Base-by-base conservation (phyloP, 2,797 vertebrate genomes). In the Urophycis tenuis region DNA sequence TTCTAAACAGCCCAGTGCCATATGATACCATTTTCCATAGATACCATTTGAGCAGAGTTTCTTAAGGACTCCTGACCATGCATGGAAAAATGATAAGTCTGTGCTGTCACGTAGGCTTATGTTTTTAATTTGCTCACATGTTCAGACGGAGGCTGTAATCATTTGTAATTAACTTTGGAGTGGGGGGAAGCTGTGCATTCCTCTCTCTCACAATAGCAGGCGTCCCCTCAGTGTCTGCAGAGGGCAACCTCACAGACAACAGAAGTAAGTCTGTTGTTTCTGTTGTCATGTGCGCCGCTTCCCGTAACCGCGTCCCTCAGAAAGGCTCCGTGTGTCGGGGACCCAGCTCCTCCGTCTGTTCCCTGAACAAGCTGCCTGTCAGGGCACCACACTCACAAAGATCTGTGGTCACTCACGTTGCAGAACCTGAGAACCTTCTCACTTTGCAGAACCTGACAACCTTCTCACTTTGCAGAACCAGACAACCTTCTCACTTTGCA, bases 281-380 rank as follows among this genome's bases (percentile, higher is more conserved):
- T 89, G 89, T 88, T 87, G 87, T 90, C 87, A 87, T 91, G 83
- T 73, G 77, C 73, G 75, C 81, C 80, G 81, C 80, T 88, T 86
- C 78, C 85, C 90, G 83, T 87, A 85, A 85, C 85, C n/a, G 8
- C 79, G 83, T 84, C 81, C 80, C 81, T 84, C 82, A 72, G 5
- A 85, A 72, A 74, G 41, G 77, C 74, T 41, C 75, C 84, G 77
- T 77, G 45, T 81, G 78, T 14, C 14, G 81, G 81, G 86, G 60
- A 67, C 79, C 71, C 77, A 83, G 81, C 84, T 80, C 81, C 87
- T 87, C 82, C 82, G 81, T 76, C 85, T 84, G 3, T 91, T 89
- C 91, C 91, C 90, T 76, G 85, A 91, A 92, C 90, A 92, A 91
- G 90, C 87, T 90, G 89, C 87, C 86, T 90, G 87, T 90, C 91